Conservation (phyloP, 2,113 vertebrate genomes). For the Bujurquina vittata region DNA sequence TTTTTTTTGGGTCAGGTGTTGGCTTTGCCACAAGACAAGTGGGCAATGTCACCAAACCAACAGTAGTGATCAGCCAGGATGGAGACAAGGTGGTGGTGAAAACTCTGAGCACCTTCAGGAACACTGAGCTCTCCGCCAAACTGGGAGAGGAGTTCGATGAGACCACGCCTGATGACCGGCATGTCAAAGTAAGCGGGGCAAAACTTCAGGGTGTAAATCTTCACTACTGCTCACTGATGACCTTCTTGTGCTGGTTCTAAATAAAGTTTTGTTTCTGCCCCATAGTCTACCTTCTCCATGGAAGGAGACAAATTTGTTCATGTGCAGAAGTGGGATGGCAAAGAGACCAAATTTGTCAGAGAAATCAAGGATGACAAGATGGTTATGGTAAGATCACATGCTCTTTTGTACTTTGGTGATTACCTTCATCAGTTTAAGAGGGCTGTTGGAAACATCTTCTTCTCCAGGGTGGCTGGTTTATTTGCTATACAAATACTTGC, state of each 20-base stretch:
- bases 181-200: constrained; percentile 88
- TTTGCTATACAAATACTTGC: background rate
- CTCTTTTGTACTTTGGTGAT: background rate
- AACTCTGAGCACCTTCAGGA: constrained; percentile 95
- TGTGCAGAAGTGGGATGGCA: constrained; percentile 94
- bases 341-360: constrained; percentile 92
- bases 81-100: constrained; percentile 90
- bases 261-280: background rate
- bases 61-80: constrained; percentile 90
- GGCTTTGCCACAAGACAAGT: constrained; percentile 94
- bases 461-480: background rate
- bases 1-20: constrained; percentile 82
- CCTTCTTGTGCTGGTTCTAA: background rate
- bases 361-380: constrained; percentile 96
- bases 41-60: constrained; percentile 95
- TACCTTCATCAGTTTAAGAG: background rate
- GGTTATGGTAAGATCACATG: constrained; percentile 87
- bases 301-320: constrained; percentile 92
- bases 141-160: constrained; percentile 98
- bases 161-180: constrained; percentile 91
- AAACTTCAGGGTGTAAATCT: background rate
- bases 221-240: background rate
- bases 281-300: constrained; percentile 89
- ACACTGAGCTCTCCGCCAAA: constrained; percentile 91
- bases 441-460: background rate